Evolutionary conservation across 2,888 invertebrate species (phyloP), one percentile per base, ranked within the genome.

Genomic region (Troides aeacus): DNA sequence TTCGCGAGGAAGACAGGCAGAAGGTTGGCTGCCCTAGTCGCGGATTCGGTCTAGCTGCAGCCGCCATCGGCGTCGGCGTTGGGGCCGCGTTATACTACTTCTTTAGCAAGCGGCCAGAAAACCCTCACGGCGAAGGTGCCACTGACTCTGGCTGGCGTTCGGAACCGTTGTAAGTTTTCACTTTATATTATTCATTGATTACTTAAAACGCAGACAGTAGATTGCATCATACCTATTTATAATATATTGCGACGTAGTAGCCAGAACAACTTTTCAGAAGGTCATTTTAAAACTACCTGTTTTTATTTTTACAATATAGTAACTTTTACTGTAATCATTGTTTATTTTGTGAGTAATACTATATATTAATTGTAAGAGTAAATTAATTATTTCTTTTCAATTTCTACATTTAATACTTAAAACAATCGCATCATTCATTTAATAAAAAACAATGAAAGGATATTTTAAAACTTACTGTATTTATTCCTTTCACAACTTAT

Each of bases 81-180:
- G 92, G 91, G 64, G 90, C 91, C 4, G 91, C 91, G 24, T 70
- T 92, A 74, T 92, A 89, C 80, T 92, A 92, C 81, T 86, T 85
- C 78, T 88, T 89, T 74, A 89, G 80, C 75, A 89, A 87, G 78
- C 74, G 84, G 63, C 74, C 79, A 39, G 89, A 88, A 72, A 79
- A 86, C 24, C 87, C 88, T 1, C 79, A 82, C 64, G 72, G 78
- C 1, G 84, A 82, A 72, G 89, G 88, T 18, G 83, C 90, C 0
- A 85, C 88, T 2, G 79, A 83, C n/a, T 75, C 78, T n/a, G 75
- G 75, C 7, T 89, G 90, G 89, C 72, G 72, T 74, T 76, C 80
- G 21, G 73, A 74, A 21, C 60, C 74, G 12, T 77, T 79, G 79
- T 79, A 71, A 76, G 77, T 53, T 0, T 17, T 18, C 18, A 30